Percentiles rank a stretch among this genome's conserved stretches.
phyloP scores from a whole-genome alignment of 2,113 vertebrate species.

The Caranx melampygus region DNA sequence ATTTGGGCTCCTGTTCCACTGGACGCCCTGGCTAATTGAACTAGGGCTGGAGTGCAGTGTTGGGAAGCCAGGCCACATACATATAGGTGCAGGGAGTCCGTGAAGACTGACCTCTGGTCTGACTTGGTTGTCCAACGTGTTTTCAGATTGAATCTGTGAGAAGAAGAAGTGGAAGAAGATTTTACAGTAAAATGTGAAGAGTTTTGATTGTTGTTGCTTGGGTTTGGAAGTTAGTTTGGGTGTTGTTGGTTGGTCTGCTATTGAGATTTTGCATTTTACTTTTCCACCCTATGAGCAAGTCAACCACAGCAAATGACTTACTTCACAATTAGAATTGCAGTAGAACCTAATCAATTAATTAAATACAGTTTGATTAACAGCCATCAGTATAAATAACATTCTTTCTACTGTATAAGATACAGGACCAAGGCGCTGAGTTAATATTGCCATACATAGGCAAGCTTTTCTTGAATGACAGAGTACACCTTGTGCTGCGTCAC shows the following conservation, averaged over 20 bases:
- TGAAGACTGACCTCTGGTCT: conserved; percentile 82
- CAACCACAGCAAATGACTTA: no score
- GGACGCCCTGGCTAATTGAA: conserved; percentile 68
- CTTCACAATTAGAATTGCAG: no score
- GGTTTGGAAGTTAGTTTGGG: background rate
- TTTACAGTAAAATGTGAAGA: background rate
- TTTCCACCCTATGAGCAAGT: background rate
- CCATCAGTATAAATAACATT: no score
- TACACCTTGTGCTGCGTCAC: background rate
- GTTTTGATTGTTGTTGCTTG: background rate
- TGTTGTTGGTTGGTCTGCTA: background rate
- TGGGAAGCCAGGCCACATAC: conserved; percentile 88
- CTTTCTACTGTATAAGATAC: no score
- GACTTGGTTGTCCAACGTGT: conserved; percentile 88
- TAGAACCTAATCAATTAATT: no score
- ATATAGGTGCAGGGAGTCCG: conserved; percentile 87
- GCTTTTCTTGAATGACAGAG: background rate
- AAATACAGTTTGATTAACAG: no score
- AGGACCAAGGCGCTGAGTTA: no score
- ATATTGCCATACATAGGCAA: background rate
- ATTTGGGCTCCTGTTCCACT: conserved; percentile 33
- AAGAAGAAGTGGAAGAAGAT: background rate
- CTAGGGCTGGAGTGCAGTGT: conserved; percentile 80
- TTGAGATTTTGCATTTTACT: background rate
- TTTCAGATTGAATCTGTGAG: conserved; percentile 84